Base-by-base conservation (phyloP, 2,888 invertebrate species). In the Athetis lepigone region DNA sequence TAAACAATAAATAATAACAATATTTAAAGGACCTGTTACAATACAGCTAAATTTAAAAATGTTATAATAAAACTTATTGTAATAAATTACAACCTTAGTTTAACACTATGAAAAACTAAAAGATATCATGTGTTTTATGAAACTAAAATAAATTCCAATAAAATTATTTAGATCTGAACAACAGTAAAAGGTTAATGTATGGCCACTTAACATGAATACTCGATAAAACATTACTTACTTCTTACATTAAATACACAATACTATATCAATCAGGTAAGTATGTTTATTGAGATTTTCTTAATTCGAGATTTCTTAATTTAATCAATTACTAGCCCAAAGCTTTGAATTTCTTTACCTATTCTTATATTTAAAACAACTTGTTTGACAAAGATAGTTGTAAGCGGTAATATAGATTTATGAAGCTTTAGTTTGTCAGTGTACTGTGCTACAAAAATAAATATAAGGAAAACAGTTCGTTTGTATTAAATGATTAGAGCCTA, bases 131-230 rank as follows among this genome's bases (percentile, higher is more conserved):
- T 18, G 42, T 55, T 60, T 66, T 40, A 55, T 9, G 33, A 56
- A 47, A 67, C 40, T 70, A 56, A 60, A 62, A 58, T 60, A 55
- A 49, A 23, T 50, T 68, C 50, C 56, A 70, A 68, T 72, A 73
- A 58, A 75, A 51, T 47, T 64, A 68, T 57, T 33, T 70, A 59
- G 55, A 66, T 66, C 71, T 75, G 80, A 76, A 82, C 75, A 78
- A 72, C 71, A 73, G 72, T 75, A 77, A 78, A 75, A 71, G 43
- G 55, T 63, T 69, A 74, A 56, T 60, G 46, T 81, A 81, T 81
- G 82, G 82, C 82, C 82, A 75, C 80, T 73, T 47, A 65, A 77
- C 39, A 75, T 58, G 61, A 75, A 64, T 73, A 71, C 39, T 66
- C 55, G 36, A 39, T 56, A 59, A 65, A 71, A 39, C 8, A 40